Evolutionary conservation across 2,888 invertebrate species (phyloP), one percentile per base, ranked within the genome.

Genomic region (Taphrorychus bicolor): DNA sequence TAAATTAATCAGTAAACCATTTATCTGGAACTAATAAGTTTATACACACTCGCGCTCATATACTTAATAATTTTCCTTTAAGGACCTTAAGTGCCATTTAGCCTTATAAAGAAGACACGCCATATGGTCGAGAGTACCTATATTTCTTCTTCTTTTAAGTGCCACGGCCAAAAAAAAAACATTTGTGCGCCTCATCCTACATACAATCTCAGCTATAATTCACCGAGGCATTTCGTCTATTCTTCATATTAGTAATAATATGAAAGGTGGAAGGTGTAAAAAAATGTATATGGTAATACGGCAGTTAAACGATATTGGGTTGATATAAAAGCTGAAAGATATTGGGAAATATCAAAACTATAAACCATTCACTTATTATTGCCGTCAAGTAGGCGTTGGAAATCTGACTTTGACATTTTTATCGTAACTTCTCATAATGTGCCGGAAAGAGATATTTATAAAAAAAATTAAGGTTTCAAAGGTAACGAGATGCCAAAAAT

Each of bases 51-150:
- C 32, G 11, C 32, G 11, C 32, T 32, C 32, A 32, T 2, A 9
- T 11, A 9, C 11, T 11, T 32, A 23, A 5, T 23, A 32, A 32
- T 45, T 45, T 45, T 45, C 45, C 14, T 45, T n/a, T 45, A 45
- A 2, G 16, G 45, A 5, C 51, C 21, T 51, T 21, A 18, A 51
- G 22, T 51, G 19, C 4, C 51, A 51, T 22, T 21, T 51, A 51
- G 21, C 51, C 19, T 19, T 21, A 51, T 21, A 19, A 42, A 53
- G 22, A 22, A 21, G 9, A 21, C 40, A 14, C 16, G 41, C 60
- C 60, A 61, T 61, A 61, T 61, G 60, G 60, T 61, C 53, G 11
- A 24, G 18, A 59, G 32, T 24, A 49, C n/a, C n/a, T 59, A 51
- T 24, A 59, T 59, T 32, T 32, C 59, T 59, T 49, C 49, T 53